phyloP scores from a whole-genome alignment of 2,888 invertebrate genomes.

The Myopa testacea region DNA sequence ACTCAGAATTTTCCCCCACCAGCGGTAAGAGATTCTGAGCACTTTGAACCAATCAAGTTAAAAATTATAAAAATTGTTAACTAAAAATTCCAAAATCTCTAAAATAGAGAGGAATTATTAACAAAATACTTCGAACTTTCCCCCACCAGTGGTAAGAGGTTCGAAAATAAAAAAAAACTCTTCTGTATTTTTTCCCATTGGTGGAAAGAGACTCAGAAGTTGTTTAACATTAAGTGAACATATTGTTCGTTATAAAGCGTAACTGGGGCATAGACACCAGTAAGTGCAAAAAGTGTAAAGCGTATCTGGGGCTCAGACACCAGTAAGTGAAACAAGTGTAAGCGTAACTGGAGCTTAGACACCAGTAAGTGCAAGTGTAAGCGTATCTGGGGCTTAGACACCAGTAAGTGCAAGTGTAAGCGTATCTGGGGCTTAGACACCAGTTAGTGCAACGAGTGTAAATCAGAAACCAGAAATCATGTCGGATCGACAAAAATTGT shows the following conservation, averaged over 20 bases:
- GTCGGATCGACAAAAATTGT: not conserved
- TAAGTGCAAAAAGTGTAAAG: too few relatives aligned
- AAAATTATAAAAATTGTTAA: too few relatives aligned
- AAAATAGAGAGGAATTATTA: not conserved
- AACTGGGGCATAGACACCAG: too few relatives aligned
- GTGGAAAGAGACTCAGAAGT: not conserved
- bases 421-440: too few relatives aligned
- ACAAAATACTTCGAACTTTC: not conserved
- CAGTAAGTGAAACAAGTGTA: too few relatives aligned
- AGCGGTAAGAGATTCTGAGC: too few relatives aligned
- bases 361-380: not conserved
- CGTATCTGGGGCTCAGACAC: too few relatives aligned
- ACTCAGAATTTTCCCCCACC: too few relatives aligned
- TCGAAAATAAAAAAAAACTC: not conserved
- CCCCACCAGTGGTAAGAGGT: conserved; percentile 12
- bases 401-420: too few relatives aligned
- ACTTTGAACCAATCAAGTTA: too few relatives aligned
- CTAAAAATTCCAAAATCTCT: too few relatives aligned
- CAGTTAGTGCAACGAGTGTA: too few relatives aligned
- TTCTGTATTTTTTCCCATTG: not conserved
- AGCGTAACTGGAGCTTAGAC: not conserved
- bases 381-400: not conserved
- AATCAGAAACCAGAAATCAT: not conserved
- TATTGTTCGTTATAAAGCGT: not conserved
- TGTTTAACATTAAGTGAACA: not conserved